A percentile compares a stretch with the other conserved stretches of the same genome.
Conservation (phyloP, 2,113 vertebrate species). For the Synodontis membranacea region DNA sequence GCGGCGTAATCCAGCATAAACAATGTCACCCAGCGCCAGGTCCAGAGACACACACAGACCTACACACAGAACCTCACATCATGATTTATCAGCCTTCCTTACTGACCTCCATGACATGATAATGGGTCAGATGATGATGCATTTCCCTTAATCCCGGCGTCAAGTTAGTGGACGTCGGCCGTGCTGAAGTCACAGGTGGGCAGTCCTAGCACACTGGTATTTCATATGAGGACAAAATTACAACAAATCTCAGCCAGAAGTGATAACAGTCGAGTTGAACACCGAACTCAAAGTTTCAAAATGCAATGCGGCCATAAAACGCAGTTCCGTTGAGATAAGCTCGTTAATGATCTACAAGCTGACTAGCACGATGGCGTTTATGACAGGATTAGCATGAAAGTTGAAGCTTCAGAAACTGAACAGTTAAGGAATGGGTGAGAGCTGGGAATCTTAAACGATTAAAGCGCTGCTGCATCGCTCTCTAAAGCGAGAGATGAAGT, state of each 20-base stretch:
- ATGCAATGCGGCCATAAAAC: background rate
- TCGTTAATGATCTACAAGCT: background rate
- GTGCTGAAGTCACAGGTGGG: background rate
- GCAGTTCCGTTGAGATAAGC: background rate
- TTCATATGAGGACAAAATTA: background rate
- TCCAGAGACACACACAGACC: background rate
- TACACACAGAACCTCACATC: background rate
- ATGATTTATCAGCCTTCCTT: background rate
- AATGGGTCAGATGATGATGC: too few relatives aligned
- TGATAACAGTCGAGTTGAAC: background rate
- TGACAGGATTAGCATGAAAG: background rate
- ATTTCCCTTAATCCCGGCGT: background rate
- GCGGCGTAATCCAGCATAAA: background rate
- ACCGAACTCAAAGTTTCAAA: background rate
- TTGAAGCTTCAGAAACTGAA: background rate
- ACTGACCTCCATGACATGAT: background rate
- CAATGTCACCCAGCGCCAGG: background rate
- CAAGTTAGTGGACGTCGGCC: background rate
- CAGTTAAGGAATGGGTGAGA: background rate
- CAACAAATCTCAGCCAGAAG: background rate
- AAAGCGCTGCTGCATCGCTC: background rate
- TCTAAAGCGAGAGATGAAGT: background rate
- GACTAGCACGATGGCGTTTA: background rate
- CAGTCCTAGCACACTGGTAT: background rate
- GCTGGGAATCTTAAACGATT: background rate